Evolutionary conservation across 2,797 vertebrate genomes (phyloP).

Genomic region (Helarctos malayanus): DNA sequence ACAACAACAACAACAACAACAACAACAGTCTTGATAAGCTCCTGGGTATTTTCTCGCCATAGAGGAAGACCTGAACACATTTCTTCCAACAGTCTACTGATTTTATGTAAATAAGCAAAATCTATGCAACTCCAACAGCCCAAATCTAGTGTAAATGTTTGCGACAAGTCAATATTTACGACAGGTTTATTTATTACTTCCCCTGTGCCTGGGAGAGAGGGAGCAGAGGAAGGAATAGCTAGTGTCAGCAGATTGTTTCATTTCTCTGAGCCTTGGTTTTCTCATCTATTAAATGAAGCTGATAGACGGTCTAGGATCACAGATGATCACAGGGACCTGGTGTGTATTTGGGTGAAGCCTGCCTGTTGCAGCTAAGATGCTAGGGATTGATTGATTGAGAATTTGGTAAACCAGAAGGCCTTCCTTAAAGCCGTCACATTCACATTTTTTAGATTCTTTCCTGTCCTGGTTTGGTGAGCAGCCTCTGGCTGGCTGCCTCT

Average conservation of each 20-base stretch:
- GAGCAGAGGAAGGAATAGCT: background rate
- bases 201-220: background rate
- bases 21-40: conserved; percentile 52
- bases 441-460: background rate
- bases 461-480: background rate
- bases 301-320: background rate
- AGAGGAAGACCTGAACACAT: conserved; percentile 57
- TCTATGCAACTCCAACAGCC: conserved; percentile 5
- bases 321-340: background rate
- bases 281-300: background rate
- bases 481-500: background rate
- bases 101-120: conserved; percentile 68
- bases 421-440: background rate
- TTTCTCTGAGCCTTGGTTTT: background rate
- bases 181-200: background rate
- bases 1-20: too few relatives aligned
- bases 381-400: background rate
- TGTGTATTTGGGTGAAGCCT: background rate
- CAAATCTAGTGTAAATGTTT: conserved; percentile 58
- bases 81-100: conserved; percentile 55
- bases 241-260: background rate
- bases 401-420: background rate
- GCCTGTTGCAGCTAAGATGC: background rate
- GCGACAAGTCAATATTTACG: conserved; percentile 15
- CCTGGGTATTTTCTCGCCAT: background rate